A percentile compares a stretch with the other conserved stretches of the same genome.
Evolutionary conservation across 2,113 vertebrate genomes (phyloP).

Genomic region (Anser cygnoides): DNA sequence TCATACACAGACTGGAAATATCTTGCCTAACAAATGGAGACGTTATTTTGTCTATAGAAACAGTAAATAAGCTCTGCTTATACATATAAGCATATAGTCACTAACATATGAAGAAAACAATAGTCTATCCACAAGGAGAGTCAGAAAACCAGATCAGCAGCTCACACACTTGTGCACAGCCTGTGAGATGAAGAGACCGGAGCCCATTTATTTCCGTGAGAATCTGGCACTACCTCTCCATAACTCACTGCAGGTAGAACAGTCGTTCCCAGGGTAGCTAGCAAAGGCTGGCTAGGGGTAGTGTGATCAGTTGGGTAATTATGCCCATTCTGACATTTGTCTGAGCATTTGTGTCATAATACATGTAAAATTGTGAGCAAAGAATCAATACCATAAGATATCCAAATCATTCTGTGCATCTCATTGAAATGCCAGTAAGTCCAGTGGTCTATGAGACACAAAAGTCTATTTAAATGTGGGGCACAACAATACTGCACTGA

Average conservation of each 20-base stretch:
- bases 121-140: not conserved
- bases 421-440: rapidly evolving
- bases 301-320: rapidly evolving
- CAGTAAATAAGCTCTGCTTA: not conserved
- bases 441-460: not conserved
- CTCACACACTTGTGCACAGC: not conserved
- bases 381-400: not conserved
- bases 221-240: not conserved
- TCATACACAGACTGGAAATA: not conserved
- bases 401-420: not conserved
- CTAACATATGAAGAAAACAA: not conserved
- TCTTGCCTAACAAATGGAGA: not conserved
- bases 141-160: not conserved
- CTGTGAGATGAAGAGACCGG: not conserved
- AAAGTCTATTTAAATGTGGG: not conserved
- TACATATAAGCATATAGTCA: not conserved
- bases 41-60: not conserved
- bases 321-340: not conserved
- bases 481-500: not conserved
- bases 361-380: not conserved
- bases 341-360: not conserved
- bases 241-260: not conserved
- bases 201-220: not conserved
- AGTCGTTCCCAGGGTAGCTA: rapidly evolving
- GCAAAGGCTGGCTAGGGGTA: not conserved